A percentile compares a stretch with the other conserved stretches of the same genome.
phyloP scores from a whole-genome alignment of 2,797 vertebrate species.

The Carapus acus region DNA sequence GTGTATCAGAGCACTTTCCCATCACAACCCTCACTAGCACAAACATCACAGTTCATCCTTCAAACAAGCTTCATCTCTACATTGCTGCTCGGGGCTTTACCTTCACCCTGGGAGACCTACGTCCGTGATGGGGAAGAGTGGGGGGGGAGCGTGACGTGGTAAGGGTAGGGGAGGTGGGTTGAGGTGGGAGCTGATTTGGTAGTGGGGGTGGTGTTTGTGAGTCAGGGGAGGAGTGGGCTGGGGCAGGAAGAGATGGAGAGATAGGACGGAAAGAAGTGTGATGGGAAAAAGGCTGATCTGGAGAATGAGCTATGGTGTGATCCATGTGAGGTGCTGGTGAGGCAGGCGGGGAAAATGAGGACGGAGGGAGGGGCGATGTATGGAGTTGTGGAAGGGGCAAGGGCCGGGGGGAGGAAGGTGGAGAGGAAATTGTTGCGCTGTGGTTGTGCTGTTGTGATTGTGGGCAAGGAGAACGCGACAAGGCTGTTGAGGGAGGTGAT shows the following conservation, averaged over 20 bases:
- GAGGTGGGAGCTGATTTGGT: slow-evolving; percentile 12
- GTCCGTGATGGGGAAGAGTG: slow-evolving; percentile 69
- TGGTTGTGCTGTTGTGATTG: slow-evolving; percentile 24
- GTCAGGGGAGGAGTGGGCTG: slow-evolving; percentile 3
- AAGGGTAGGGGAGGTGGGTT: slow-evolving; percentile 36
- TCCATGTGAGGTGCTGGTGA: slow-evolving; percentile 18
- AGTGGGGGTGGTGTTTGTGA: slow-evolving; percentile 16
- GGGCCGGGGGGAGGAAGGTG: slow-evolving; percentile 37
- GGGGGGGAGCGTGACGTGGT: slow-evolving; percentile 61
- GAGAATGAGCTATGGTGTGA: slow-evolving; percentile 10
- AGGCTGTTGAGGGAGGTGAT: slow-evolving; percentile 10
- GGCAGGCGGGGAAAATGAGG: slow-evolving; percentile 29
- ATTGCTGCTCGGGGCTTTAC: slow-evolving; percentile 71
- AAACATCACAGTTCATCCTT: neutral
- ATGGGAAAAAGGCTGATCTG: slow-evolving; percentile 22
- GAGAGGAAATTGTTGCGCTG: slow-evolving; percentile 16
- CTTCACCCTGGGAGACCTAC: slow-evolving; percentile 80
- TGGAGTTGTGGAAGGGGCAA: slow-evolving; percentile 52
- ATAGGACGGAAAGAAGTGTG: slow-evolving; percentile 3
- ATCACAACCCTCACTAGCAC: slow-evolving; percentile 6
- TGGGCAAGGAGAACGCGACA: slow-evolving; percentile 12
- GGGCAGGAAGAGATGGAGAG: slow-evolving; percentile 22
- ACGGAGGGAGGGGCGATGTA: slow-evolving; percentile 35
- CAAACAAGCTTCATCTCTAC: slow-evolving; percentile 15
- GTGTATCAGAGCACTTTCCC: slow-evolving; percentile 8